Base-by-base conservation (phyloP, 2,797 vertebrate genomes). In the Phoebastria nigripes region DNA sequence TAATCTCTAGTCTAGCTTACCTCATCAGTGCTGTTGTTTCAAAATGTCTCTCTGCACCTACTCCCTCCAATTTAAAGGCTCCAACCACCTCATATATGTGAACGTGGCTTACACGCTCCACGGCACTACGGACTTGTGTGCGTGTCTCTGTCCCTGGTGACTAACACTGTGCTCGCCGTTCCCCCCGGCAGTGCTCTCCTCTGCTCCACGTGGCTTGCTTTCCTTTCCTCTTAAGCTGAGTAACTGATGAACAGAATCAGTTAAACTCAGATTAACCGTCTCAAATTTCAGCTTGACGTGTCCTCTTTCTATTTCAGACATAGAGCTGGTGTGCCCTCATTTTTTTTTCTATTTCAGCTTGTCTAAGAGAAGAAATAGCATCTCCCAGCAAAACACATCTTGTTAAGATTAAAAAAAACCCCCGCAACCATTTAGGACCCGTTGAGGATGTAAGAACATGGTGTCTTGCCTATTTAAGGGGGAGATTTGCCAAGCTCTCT, bases 81-180 rank as follows among this genome's bases (percentile, higher is more conserved):
- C 52, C 65, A 79, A 22, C 22, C 26, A 39, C 58, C 22, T 67
- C 41, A 20, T 41, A 13, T 20, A 11, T 20, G 17, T 15, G 29
- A 78, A 37, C 1, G 5, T 10, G 37, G 12, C 3, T 65, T 69
- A 17, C 18, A 14, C 25, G 46, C n/a, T 81, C 9, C 19, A 10
- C 8, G 3, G n/a, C n/a, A 66, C 12, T 39, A 22, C 16, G 6
- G 42, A n/a, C 28, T 13, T n/a, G 19, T 33, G 69, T 67, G 55
- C 15, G 9, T 41, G 24, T 35, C 5, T 81, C 10, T 44, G 55
- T 62, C 47, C 42, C 11, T 42, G 28, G 25, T 47, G 46, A 54
- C 33, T 17, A 37, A 5, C 7, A 4, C 15, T 20, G 49, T 18
- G 28, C 63, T 89, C n/a, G 16, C 28, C 0, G 0, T 42, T 87